Percentiles rank a stretch among this genome's conserved stretches.
phyloP scores from a whole-genome alignment of 2,113 vertebrate species.

The Urocolius indicus region DNA sequence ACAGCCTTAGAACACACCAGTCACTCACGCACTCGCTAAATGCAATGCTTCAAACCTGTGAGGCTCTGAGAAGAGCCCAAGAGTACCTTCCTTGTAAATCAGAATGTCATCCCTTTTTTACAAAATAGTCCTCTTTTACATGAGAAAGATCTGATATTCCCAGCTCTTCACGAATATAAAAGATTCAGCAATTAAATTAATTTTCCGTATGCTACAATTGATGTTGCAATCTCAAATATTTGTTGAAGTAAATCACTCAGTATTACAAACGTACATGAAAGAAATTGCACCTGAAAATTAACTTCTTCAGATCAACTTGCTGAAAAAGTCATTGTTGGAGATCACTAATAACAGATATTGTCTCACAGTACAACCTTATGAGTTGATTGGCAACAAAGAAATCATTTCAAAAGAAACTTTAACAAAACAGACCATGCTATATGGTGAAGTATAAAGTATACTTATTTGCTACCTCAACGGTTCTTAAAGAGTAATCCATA shows the following conservation, averaged over 20 bases:
- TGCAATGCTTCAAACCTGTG: neutral
- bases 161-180: neutral
- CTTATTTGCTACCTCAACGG: neutral
- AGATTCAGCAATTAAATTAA: neutral
- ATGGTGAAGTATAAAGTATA: neutral
- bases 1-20: neutral
- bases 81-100: neutral
- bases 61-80: neutral
- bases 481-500: neutral
- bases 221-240: neutral
- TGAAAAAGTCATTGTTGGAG: neutral
- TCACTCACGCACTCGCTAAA: fast-evolving
- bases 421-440: neutral
- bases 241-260: neutral
- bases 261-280: neutral
- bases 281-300: neutral
- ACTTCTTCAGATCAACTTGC: neutral
- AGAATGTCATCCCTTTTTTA: neutral
- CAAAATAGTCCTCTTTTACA: neutral
- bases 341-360: neutral
- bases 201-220: neutral
- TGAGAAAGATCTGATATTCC: neutral
- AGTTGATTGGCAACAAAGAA: neutral
- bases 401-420: neutral
- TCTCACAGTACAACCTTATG: neutral